A percentile compares a stretch with the other conserved stretches of the same genome.
Conservation (phyloP, 2,888 invertebrate species). For the Drosophila acutilabella region DNA sequence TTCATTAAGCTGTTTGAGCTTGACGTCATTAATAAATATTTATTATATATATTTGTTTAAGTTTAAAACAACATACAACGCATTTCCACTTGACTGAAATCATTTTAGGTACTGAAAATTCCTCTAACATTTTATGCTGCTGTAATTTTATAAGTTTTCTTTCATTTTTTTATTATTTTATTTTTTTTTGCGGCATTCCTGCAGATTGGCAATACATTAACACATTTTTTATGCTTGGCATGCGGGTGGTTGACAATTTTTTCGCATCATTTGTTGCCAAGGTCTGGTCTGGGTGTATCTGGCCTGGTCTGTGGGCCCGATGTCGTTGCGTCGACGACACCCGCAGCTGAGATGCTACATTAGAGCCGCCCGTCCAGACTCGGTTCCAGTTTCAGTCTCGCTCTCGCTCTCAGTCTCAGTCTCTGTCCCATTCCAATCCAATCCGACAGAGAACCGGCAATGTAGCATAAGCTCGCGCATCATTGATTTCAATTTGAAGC, state of each 20-base stretch:
- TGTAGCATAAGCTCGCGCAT: constrained; percentile 81
- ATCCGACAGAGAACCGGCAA: constrained; percentile 44
- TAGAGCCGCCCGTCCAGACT: constrained; percentile 46
- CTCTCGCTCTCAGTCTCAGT: background rate
- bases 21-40: no score
- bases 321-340: constrained; percentile 51
- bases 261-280: constrained; percentile 77
- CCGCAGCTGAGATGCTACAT: constrained; percentile 59
- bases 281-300: constrained; percentile 23
- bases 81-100: constrained; percentile 10
- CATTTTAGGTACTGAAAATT: constrained; percentile 34
- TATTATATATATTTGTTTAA: background rate
- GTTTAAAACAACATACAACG: no score
- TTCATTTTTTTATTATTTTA: constrained; percentile 8
- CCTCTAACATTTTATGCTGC: constrained; percentile 42
- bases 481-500: constrained; percentile 83
- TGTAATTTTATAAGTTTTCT: constrained; percentile 43
- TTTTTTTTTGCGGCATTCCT: constrained; percentile 32
- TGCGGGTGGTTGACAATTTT: constrained; percentile 68
- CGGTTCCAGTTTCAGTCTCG: background rate
- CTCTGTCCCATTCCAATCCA: constrained; percentile 1
- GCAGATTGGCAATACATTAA: constrained; percentile 71
- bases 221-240: constrained; percentile 62
- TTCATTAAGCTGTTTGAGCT: no score
- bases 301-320: constrained; percentile 8